These are phyloP conservation scores for Ictalurus furcatus DNA, from an alignment of 2,113 vertebrate species.

Conservation along the genomic window DNA sequence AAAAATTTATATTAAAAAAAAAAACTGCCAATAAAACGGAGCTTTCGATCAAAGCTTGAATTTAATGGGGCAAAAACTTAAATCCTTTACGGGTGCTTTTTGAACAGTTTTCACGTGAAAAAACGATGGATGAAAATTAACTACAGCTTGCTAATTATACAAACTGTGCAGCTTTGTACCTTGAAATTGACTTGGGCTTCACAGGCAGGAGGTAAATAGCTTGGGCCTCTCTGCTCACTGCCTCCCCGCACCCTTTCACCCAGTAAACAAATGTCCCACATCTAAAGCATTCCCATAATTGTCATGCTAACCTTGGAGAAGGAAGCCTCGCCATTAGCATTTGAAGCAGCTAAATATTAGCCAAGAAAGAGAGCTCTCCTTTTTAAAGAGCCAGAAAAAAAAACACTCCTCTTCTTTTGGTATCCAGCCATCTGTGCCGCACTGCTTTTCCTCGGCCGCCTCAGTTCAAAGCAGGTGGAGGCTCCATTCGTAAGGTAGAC, in stretches of 20 bases:
- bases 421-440: conserved; percentile 90
- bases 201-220: conserved; percentile 80
- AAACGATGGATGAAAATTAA: conserved; percentile 76
- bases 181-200: conserved; percentile 83
- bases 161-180: conserved; percentile 82
- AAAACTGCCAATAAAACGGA: conserved; percentile 12
- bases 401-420: conserved; percentile 80
- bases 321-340: conserved; percentile 96
- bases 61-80: conserved; percentile 26
- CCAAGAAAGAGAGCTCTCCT: conserved; percentile 91
- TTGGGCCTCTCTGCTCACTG: conserved; percentile 70
- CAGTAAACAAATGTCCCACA: conserved; percentile 95
- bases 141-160: conserved; percentile 70
- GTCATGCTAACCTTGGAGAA: conserved; percentile 99
- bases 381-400: conserved; percentile 94
- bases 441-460: conserved; percentile 68
- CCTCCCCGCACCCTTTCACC: conserved; percentile 85
- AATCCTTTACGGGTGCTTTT: conserved; percentile 20
- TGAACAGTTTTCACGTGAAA: conserved; percentile 62
- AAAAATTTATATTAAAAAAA: not conserved
- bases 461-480: conserved; percentile 64
- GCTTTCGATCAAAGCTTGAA: conserved; percentile 18
- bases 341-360: conserved; percentile 99
- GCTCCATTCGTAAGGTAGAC: conserved; percentile 7
- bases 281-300: conserved; percentile 98